Evolutionary conservation across 2,888 invertebrate species (phyloP).

Genomic region (Tuberolachnus salignus): DNA sequence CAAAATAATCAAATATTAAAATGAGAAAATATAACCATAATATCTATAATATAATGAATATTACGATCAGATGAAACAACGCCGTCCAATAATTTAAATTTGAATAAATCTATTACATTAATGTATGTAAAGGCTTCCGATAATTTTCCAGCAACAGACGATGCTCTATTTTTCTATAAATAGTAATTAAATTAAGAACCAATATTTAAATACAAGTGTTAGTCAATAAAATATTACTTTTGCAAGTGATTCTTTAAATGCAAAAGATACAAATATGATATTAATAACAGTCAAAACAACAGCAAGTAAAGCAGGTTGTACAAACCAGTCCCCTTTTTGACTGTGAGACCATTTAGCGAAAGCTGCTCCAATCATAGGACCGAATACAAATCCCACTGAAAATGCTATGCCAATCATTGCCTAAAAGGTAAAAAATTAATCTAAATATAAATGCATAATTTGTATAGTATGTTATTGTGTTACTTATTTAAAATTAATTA

Average conservation of each 20-base stretch:
- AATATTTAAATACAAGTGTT: constrained; percentile 36
- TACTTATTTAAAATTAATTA: too few relatives aligned
- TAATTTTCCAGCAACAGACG: constrained; percentile 71
- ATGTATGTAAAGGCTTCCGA: constrained; percentile 71
- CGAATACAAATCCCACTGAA: constrained; percentile 95
- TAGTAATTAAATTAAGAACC: constrained; percentile 47
- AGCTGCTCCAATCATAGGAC: constrained; percentile 91
- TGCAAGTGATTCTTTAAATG: constrained; percentile 84
- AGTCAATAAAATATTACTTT: constrained; percentile 64
- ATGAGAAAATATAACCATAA: not conserved
- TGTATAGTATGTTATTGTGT: too few relatives aligned
- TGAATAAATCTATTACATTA: constrained; percentile 68
- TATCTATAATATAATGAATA: not conserved
- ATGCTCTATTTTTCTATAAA: constrained; percentile 73
- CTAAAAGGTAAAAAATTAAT: constrained; percentile 68
- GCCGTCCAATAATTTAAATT: constrained; percentile 73
- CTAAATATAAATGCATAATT: not conserved
- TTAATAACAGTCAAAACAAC: constrained; percentile 77
- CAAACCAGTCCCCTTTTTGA: constrained; percentile 75
- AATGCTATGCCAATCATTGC: constrained; percentile 97
- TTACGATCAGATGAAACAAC: constrained; percentile 63
- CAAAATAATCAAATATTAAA: not conserved
- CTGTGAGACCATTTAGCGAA: constrained; percentile 76
- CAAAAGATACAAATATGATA: constrained; percentile 74
- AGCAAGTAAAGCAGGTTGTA: constrained; percentile 80